Evolutionary conservation across 1,140 invertebrate species (phyloP).

Genomic region (Dinoponera quadriceps): DNA sequence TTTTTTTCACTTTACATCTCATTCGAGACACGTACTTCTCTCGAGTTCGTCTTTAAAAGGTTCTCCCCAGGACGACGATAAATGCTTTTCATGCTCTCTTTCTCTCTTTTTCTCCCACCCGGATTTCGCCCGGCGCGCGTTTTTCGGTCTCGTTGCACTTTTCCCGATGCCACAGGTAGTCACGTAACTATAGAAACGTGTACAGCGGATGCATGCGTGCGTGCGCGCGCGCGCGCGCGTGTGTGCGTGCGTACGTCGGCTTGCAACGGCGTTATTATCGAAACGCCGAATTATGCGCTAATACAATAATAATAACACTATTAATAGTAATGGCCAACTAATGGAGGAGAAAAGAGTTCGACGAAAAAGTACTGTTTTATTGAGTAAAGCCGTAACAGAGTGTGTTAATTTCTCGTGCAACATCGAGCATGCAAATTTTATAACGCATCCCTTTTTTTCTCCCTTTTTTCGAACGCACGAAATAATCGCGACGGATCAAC

Average conservation of each 20-base stretch:
- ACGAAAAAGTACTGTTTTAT: conserved; percentile 27
- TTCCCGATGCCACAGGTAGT: conserved; percentile 72
- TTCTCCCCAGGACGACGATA: conserved; percentile 2
- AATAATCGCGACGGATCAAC: conserved; percentile 3
- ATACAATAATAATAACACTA: conserved; percentile 28
- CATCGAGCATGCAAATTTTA: conserved; percentile 24
- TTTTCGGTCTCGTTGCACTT: conserved; percentile 70
- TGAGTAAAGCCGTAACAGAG: conserved; percentile 28
- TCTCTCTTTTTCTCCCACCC: conserved; percentile 25
- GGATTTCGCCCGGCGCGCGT: conserved; percentile 59
- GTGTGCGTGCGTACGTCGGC: conserved; percentile 41
- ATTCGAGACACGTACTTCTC: neutral
- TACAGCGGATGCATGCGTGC: conserved; percentile 55
- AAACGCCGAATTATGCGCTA: conserved; percentile 32
- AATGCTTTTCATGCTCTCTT: neutral
- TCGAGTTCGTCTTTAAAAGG: conserved; percentile 25
- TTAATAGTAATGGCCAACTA: conserved; percentile 38
- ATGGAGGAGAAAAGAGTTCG: conserved; percentile 45
- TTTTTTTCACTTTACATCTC: no score
- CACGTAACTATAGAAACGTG: conserved; percentile 63
- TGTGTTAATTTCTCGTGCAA: conserved; percentile 26
- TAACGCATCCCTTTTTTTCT: neutral
- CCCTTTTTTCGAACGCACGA: neutral
- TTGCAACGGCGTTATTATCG: conserved; percentile 38
- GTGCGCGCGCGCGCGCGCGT: conserved; percentile 50